A percentile compares a stretch with the other conserved stretches of the same genome.
Evolutionary conservation across 2,797 vertebrate species (phyloP).

Genomic region (Sciurus vulgaris): DNA sequence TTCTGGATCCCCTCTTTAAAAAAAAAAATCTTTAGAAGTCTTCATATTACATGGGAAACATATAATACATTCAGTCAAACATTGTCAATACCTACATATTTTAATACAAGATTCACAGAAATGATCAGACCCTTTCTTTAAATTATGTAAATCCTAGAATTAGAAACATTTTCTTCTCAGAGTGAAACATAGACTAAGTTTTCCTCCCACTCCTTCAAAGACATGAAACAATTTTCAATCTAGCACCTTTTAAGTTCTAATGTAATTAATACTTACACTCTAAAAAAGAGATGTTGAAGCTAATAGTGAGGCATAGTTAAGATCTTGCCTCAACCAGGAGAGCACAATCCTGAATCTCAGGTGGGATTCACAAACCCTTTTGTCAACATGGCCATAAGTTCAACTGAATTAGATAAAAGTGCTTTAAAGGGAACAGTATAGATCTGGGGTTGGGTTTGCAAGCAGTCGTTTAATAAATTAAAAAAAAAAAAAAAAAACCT

Average conservation of each 20-base stretch:
- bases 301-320: not conserved
- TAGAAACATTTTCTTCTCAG: constrained; percentile 49
- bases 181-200: not conserved
- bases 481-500: not conserved
- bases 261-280: not conserved
- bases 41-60: not conserved
- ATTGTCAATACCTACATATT: not conserved
- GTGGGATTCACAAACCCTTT: not conserved
- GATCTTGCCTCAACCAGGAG: not conserved
- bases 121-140: not conserved
- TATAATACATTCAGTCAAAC: constrained; percentile 1
- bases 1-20: not conserved
- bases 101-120: constrained; percentile 37
- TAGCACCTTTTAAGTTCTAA: not conserved
- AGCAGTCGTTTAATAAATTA: not conserved
- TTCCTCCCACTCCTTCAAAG: not conserved
- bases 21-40: constrained; percentile 24
- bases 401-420: not conserved
- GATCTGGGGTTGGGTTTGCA: not conserved
- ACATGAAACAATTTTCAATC: not conserved
- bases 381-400: not conserved
- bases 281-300: not conserved
- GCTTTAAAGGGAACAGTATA: not conserved
- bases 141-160: constrained; percentile 12
- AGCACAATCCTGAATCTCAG: not conserved